Base-by-base conservation (phyloP, 1,140 invertebrate species). In the Metopolophium dirhodum region DNA sequence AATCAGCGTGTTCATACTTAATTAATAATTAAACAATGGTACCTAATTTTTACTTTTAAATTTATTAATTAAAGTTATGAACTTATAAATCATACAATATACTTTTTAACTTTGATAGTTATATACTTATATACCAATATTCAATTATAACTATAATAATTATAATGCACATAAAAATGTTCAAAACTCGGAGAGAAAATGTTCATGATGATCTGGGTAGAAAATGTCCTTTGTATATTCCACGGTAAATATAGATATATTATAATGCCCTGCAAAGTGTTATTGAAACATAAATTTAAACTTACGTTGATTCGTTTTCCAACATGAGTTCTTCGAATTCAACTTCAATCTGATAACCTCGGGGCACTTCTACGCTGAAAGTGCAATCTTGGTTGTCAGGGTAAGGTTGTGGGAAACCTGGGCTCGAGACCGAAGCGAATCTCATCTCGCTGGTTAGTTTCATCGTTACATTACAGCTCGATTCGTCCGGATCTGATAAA, bases 301-400 rank as follows among this genome's bases (percentile, higher is more conserved):
- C 96, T 96, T 96, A 97, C 97, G 96, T 96, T 47, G 96, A 96
- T 94, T 97, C 97, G 88, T 97, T 96, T 95, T 97, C 97, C 1
- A 97, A 95, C 4, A 96, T 96, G 54, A 97, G 95, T 94, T 97
- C 97, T 93, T 97, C 96, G 94, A 97, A 97, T 94, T 97, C 96
- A 30, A 97, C 94, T 4, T 96, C 95, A 20, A 97, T 95, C 45
- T 96, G 95, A 94, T 96, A 96, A 4, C 96, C 96, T 7, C 96
- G 95, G 3, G 96, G 96, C 9, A 96, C 96, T 7, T 95, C 95
- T 23, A 97, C 95, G 77, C 96, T 95, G 1, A 96, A 96, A 93
- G 96, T 95, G 95, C 97, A 97, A 90, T 96, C 95, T 7, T 96
- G 96, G 94, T 97, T 97, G 94, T 97, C 97, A 0, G 97, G 97